Evolutionary conservation across 2,888 invertebrate species (phyloP), one percentile per base, ranked within the genome.

Genomic region (Cerceris ruficornis): DNA sequence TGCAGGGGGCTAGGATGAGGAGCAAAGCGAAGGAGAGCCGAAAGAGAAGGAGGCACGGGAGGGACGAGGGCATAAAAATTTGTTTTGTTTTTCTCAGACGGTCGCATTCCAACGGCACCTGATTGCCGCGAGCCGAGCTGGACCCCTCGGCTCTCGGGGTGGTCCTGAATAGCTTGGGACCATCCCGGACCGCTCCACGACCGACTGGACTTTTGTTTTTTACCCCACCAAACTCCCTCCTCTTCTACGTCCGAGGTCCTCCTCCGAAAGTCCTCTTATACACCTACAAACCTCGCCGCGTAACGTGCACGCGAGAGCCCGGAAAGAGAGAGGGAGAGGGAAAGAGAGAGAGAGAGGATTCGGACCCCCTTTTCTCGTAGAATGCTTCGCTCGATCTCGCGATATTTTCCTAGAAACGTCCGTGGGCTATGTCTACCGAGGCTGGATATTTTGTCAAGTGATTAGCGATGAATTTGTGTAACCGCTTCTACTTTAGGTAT

Each of bases 71-170:
- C 90, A 90, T 89, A 90, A 90, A 90, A 90, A 88, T 90, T 89
- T 88, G 88, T 90, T 90, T 90, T 89, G 86, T 89, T 90, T 86
- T 82, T 86, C 81, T 86, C 84, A 83, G 85, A 88, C 88, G 90
- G 90, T 90, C 89, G 88, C 90, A 90, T 90, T 90, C 90, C 90
- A 87, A 86, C 86, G 88, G 89, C 90, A 90, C 90, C 90, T 90
- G 90, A 90, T 90, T 90, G 90, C 90, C 87, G 84, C 84, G 85
- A 87, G 88, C 86, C 80, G 70, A 81, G 84, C 77, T 77, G 81
- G 81, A 76, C 85, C 83, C 83, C 83, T 80, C 72, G 71, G 75
- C 81, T 85, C 88, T 88, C 90, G 88, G 90, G 90, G 90, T 90
- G 90, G 90, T 90, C 90, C 90, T 88, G 86, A 90, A 90, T 90